Base-by-base conservation (phyloP, 2,888 invertebrate species). In the Oligia fasciuncula region DNA sequence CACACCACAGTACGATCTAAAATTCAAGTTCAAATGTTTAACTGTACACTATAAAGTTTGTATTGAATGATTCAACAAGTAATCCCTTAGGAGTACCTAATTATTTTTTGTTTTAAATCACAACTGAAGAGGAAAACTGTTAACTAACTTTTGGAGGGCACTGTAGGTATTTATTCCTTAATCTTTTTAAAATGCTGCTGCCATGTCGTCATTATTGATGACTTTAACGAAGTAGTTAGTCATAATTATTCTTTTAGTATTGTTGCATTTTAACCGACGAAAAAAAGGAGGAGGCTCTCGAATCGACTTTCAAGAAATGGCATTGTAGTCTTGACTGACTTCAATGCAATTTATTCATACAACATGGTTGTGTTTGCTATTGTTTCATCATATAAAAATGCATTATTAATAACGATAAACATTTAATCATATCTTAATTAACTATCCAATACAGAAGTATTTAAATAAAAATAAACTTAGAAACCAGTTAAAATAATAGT, bases 391-490 rank as follows among this genome's bases (percentile, higher is more conserved):
- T 46, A 63, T 14, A 54, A 65, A 54, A 71, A 65, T 46, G 0
- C 17, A 49, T 76, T 62, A 62, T 40, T 19, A 68, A 51, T 63
- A 9, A 35, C 14, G 51, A 57, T 57, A 29, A 72, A 71, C 29
- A 9, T 40, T 77, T 40, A 19, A 46, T 66, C 23, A 51, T 14
- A 60, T 51, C 54, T 62, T 35, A 80, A 67, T 66, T 40, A 73
- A 2, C 17, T 46, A 69, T 35, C 14, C 5, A 79, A 66, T 65
- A 54, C 11, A 62, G 35, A 11, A 9, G 40, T 14, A 54, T n/a
- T 71, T 23, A 49, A 63, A 69, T 84, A 57, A 79, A 73, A 78
- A 81, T 71, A 80, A 57, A 65, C 46, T 6, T 19, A 46, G 40
- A 40, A 46, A 51, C 49, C 60, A 40, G n/a, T 84, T 65, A 49